These are phyloP conservation scores for Ophthalmolycus amberensis DNA, from an alignment of 2,113 vertebrate species.

Conservation along the genomic window DNA sequence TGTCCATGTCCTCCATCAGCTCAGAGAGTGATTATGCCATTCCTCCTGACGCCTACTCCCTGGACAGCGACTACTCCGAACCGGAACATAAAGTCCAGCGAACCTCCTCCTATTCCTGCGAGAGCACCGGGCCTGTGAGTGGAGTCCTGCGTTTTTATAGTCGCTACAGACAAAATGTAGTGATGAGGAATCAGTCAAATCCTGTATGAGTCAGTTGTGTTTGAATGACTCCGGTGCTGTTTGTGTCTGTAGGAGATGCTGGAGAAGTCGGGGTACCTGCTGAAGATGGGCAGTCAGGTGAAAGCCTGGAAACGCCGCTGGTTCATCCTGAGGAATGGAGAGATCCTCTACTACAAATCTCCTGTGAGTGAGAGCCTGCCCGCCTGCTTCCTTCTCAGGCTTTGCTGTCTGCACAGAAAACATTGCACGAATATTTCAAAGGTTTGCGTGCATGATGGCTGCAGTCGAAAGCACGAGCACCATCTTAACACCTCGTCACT, in stretches of 20 bases:
- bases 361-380: conserved; percentile 84
- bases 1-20: conserved; percentile 92
- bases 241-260: conserved; percentile 83
- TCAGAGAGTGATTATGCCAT: conserved; percentile 93
- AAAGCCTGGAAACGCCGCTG: conserved; percentile 92
- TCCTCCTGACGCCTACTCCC: conserved; percentile 90
- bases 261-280: conserved; percentile 91
- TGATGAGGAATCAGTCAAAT: background rate
- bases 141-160: background rate
- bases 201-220: background rate
- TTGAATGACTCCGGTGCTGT: background rate
- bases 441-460: background rate
- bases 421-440: conserved; percentile 30
- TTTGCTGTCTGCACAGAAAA: conserved; percentile 29
- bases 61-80: conserved; percentile 91
- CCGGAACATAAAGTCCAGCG: conserved; percentile 92
- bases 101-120: conserved; percentile 91
- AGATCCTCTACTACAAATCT: conserved; percentile 92
- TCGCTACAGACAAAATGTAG: background rate
- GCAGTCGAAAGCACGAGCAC: background rate
- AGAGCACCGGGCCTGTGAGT: conserved; percentile 85
- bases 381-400: conserved; percentile 49
- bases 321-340: conserved; percentile 91
- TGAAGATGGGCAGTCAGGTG: conserved; percentile 91
- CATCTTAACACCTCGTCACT: background rate